Evolutionary conservation across 2,888 invertebrate species (phyloP).

Genomic region (Morpho deidamia): DNA sequence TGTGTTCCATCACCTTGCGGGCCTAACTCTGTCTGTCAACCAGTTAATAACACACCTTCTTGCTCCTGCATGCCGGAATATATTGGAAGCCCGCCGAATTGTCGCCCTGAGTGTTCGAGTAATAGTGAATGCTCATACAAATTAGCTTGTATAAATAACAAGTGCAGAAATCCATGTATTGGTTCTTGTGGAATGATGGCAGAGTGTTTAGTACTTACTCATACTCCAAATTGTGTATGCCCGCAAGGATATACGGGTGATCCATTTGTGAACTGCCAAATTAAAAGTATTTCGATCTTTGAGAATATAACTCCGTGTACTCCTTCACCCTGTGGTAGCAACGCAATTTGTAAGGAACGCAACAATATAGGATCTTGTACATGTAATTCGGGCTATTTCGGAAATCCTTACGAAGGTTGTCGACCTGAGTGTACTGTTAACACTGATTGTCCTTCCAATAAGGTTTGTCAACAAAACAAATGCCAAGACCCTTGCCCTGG

Average conservation of each 20-base stretch:
- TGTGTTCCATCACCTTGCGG: slow-evolving; percentile 84
- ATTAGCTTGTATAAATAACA: slow-evolving; percentile 83
- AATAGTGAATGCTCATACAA: slow-evolving; percentile 84
- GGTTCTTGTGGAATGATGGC: slow-evolving; percentile 84
- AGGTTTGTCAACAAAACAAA: slow-evolving; percentile 85
- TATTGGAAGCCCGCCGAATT: slow-evolving; percentile 83
- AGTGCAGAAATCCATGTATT: slow-evolving; percentile 86
- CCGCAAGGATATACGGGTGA: slow-evolving; percentile 83
- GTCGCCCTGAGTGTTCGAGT: slow-evolving; percentile 85
- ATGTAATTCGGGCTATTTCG: slow-evolving; percentile 82
- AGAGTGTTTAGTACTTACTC: slow-evolving; percentile 85
- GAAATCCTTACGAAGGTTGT: slow-evolving; percentile 83
- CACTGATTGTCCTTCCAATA: slow-evolving; percentile 85
- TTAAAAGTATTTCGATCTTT: slow-evolving; percentile 52
- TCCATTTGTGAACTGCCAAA: slow-evolving; percentile 81
- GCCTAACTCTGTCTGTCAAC: slow-evolving; percentile 80
- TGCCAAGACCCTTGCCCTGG: slow-evolving; percentile 88
- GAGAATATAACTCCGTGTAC: slow-evolving; percentile 78
- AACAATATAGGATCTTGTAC: slow-evolving; percentile 85
- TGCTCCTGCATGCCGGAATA: slow-evolving; percentile 85
- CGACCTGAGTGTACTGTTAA: slow-evolving; percentile 86
- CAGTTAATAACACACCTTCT: slow-evolving; percentile 79
- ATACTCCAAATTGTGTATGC: slow-evolving; percentile 84
- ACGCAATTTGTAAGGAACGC: slow-evolving; percentile 83
- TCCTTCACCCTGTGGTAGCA: slow-evolving; percentile 86